Conservation (phyloP, 2,888 invertebrate species). For the Malachius bipustulatus region DNA sequence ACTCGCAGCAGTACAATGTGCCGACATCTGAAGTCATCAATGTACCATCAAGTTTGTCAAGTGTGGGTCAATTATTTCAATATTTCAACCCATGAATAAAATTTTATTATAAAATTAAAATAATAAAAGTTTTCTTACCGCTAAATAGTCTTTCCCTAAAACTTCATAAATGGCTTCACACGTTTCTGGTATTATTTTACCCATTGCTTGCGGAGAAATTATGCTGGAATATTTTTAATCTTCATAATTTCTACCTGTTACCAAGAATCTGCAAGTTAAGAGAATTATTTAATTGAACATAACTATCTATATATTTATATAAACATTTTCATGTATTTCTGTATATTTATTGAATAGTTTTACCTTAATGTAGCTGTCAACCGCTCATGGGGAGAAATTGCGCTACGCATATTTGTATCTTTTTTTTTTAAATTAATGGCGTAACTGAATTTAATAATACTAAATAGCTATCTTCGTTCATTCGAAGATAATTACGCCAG, state of each 20-base stretch:
- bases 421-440: conserved; percentile 16
- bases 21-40: too few relatives aligned
- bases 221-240: conserved; percentile 17
- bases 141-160: conserved; percentile 17
- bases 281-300: too few relatives aligned
- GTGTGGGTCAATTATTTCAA: too few relatives aligned
- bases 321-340: too few relatives aligned
- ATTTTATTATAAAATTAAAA: too few relatives aligned
- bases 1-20: too few relatives aligned
- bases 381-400: conserved; percentile 21
- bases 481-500: conserved; percentile 20
- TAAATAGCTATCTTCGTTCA: conserved; percentile 17
- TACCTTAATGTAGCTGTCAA: conserved; percentile 18
- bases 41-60: too few relatives aligned
- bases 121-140: too few relatives aligned
- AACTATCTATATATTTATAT: too few relatives aligned
- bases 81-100: too few relatives aligned
- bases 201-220: conserved; percentile 18
- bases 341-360: too few relatives aligned
- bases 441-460: conserved; percentile 13
- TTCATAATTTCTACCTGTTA: conserved; percentile 22
- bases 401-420: conserved; percentile 19
- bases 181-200: conserved; percentile 19
- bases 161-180: conserved; percentile 18
- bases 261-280: too few relatives aligned